Base-by-base conservation (phyloP, 2,113 vertebrate genomes). In the Pedionomus torquatus region DNA sequence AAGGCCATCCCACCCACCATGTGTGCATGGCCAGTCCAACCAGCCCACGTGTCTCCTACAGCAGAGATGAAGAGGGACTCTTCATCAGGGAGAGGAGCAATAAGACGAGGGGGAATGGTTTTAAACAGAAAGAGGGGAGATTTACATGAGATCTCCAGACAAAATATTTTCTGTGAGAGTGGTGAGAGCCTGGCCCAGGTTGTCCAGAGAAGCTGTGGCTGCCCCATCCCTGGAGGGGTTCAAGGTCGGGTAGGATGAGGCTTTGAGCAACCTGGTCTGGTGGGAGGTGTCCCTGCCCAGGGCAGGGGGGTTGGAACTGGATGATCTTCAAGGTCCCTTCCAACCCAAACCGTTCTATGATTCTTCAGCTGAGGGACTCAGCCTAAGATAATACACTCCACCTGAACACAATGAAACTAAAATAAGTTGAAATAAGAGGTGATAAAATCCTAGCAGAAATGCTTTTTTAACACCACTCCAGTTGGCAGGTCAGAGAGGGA, bases 371-470 rank as follows among this genome's bases (percentile, higher is more conserved):
- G 31, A 16, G 13, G 58, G 3, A 61, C 13, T 20, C 52, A 55
- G 54, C 33, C 58, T 23, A 37, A 54, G 43, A 7, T 15, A 33
- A 24, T 25, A 15, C 0, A 0, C 13, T 20, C 17, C 28, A 9
- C 54, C 28, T 6, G 31, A 88, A 39, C 57, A 30, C 71, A 19
- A 2, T 8, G 37, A 55, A 77, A 76, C 13, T 6, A 24, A 60
- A 82, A 41, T 1, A 48, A 82, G 30, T 16, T n/a, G n/a, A 82
- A 91, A 79, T 6, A 49, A 0, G 1, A 65, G 58, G 33, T 69
- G 57, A 51, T 30, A 69, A 64, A 60, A 9, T 72, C 48, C 70
- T 20, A 35, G 23, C 1, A 87, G 54, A 31, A 71, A 15, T 1
- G 8, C 3, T 37, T 68, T 61, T 39, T 60, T 8, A 69, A 46